A percentile compares a stretch with the other conserved stretches of the same genome.
Evolutionary conservation across 2,888 invertebrate genomes (phyloP).

Genomic region (Synanthedon myopaeformis): DNA sequence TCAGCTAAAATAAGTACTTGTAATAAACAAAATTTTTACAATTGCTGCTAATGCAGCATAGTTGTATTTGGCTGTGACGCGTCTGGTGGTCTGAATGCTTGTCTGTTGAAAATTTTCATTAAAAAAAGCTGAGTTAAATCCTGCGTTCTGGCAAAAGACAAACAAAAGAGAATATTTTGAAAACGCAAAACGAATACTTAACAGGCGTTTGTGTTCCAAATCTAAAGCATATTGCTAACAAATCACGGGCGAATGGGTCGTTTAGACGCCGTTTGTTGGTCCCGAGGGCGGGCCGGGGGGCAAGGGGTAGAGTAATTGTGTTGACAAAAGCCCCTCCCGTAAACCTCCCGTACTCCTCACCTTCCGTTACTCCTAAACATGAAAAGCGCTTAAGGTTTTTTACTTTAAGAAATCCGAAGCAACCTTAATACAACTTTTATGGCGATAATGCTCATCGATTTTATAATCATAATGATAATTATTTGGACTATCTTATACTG

Average conservation of each 20-base stretch:
- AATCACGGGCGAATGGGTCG: conserved; percentile 67
- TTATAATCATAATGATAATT: no score
- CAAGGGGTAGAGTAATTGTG: conserved; percentile 49
- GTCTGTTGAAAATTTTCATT: no score
- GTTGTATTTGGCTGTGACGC: not conserved
- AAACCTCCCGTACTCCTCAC: conserved; percentile 14
- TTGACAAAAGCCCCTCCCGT: conserved; percentile 37
- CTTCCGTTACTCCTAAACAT: conserved; percentile 57
- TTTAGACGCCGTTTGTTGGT: conserved; percentile 65
- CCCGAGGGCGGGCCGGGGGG: conserved; percentile 24
- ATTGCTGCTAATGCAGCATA: not conserved
- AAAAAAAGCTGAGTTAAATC: no score
- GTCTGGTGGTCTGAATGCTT: no score
- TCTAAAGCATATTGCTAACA: conserved; percentile 68
- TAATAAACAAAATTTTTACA: not conserved
- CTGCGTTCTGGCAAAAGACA: no score
- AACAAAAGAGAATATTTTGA: not conserved
- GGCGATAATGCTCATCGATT: no score
- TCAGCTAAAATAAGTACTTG: no score
- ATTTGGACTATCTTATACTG: no score
- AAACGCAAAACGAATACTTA: conserved; percentile 10
- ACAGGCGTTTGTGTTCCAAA: conserved; percentile 54
- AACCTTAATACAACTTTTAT: conserved; percentile 7
- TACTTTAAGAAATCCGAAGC: conserved; percentile 45
- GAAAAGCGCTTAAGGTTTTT: conserved; percentile 51